These are phyloP conservation scores for Oikopleura dioica DNA, from an alignment of 23 tunicate species.

Conservation along the genomic window DNA sequence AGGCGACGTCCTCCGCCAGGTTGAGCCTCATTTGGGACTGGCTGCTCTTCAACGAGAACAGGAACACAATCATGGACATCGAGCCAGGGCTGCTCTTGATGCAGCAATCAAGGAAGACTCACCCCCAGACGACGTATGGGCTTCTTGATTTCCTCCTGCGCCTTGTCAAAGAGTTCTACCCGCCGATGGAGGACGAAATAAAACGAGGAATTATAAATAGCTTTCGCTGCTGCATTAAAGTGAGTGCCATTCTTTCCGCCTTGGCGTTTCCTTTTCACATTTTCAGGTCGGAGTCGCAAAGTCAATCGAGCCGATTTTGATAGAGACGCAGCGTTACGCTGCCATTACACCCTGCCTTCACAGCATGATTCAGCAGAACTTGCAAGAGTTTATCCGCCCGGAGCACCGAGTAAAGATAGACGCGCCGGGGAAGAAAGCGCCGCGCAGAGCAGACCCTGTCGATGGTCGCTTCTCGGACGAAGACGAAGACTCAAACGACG, in stretches of 20 bases:
- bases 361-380: no score
- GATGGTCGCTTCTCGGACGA: no score
- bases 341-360: no score
- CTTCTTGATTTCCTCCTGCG: conserved; percentile 8
- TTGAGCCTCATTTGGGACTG: not conserved
- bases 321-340: not conserved
- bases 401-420: no score
- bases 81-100: conserved; percentile 1
- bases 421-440: no score
- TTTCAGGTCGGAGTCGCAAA: not conserved
- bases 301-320: not conserved
- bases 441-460: no score
- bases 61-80: conserved; percentile 7
- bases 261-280: no score
- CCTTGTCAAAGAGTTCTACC: not conserved
- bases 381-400: no score
- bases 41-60: not conserved
- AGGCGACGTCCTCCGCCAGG: not conserved
- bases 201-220: not conserved
- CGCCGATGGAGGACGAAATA: not conserved
- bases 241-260: no score
- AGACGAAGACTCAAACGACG: no score
- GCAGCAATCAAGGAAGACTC: not conserved
- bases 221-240: not conserved
- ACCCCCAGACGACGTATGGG: not conserved